These are phyloP conservation scores for Tigriopus japonicus DNA, from an alignment of 1,140 invertebrate species.

Conservation along the genomic window DNA sequence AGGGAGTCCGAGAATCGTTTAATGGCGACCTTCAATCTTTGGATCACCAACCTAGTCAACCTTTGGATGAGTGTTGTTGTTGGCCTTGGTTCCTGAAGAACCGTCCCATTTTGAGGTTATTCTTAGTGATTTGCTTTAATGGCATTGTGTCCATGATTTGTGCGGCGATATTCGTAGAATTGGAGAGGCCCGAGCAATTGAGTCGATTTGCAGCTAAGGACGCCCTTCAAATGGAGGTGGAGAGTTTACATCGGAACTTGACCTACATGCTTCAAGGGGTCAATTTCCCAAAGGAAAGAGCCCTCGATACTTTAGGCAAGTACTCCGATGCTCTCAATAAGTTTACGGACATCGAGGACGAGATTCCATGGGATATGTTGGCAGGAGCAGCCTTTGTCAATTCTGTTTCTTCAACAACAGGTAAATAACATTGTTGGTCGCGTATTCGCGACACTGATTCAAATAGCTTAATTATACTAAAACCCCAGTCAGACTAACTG, in stretches of 20 bases:
- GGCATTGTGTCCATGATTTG: slow-evolving; percentile 8
- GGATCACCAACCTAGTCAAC: no score
- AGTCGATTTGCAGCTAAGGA: not conserved
- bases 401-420: slow-evolving; percentile 3
- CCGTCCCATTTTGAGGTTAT: not conserved
- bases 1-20: no score
- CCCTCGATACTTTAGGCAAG: not conserved
- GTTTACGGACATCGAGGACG: not conserved
- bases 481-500: no score
- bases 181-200: slow-evolving; percentile 1
- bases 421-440: not conserved
- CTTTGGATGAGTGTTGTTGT: no score
- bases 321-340: not conserved
- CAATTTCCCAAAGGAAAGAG: not conserved
- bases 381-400: not conserved
- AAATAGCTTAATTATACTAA: no score
- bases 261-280: not conserved
- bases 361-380: slow-evolving; percentile 6
- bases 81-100: not conserved
- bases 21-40: no score
- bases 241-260: not conserved
- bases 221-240: not conserved
- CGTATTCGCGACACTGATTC: not conserved
- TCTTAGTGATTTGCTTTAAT: slow-evolving; percentile 2
- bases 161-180: not conserved